phyloP scores from a whole-genome alignment of 2,888 invertebrate species.

The Aspidiotus rigidus region DNA sequence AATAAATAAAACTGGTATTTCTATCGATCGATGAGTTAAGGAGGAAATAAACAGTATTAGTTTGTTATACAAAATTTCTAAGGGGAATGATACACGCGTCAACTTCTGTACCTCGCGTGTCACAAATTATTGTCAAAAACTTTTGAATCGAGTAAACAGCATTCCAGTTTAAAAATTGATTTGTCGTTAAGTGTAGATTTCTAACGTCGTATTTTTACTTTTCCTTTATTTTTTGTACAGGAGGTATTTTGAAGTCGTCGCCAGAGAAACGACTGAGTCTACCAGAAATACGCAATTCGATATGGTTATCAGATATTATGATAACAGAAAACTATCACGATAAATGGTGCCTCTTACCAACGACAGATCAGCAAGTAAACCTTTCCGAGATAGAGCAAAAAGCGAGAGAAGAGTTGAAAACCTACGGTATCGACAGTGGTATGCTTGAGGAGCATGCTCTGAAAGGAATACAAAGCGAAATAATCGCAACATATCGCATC shows the following conservation, averaged over 20 bases:
- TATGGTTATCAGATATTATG: slow-evolving; percentile 49
- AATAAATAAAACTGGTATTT: no score
- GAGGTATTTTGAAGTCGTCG: slow-evolving; percentile 47
- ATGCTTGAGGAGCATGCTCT: slow-evolving; percentile 50
- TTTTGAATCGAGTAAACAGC: no score
- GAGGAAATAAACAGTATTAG: neutral
- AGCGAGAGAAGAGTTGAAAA: slow-evolving; percentile 43
- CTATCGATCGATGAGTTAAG: neutral
- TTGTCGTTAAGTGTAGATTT: neutral
- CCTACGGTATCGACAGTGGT: slow-evolving; percentile 52
- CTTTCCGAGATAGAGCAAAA: slow-evolving; percentile 38
- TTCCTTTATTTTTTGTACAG: slow-evolving; percentile 39
- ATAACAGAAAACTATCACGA: slow-evolving; percentile 37
- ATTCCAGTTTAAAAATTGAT: no score
- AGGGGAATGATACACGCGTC: no score
- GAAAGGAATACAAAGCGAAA: slow-evolving; percentile 54
- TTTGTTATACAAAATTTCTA: neutral
- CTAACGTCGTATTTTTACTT: neutral
- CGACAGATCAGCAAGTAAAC: slow-evolving; percentile 41
- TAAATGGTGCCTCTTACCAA: slow-evolving; percentile 39
- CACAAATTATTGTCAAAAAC: neutral
- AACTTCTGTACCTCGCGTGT: slow-evolving; percentile 4
- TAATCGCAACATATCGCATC: slow-evolving; percentile 63
- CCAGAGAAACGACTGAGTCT: slow-evolving; percentile 47
- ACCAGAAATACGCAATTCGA: slow-evolving; percentile 47